These are phyloP conservation scores for Orchestia grillus DNA, from an alignment of 1,140 invertebrate genomes.

Conservation along the genomic window DNA sequence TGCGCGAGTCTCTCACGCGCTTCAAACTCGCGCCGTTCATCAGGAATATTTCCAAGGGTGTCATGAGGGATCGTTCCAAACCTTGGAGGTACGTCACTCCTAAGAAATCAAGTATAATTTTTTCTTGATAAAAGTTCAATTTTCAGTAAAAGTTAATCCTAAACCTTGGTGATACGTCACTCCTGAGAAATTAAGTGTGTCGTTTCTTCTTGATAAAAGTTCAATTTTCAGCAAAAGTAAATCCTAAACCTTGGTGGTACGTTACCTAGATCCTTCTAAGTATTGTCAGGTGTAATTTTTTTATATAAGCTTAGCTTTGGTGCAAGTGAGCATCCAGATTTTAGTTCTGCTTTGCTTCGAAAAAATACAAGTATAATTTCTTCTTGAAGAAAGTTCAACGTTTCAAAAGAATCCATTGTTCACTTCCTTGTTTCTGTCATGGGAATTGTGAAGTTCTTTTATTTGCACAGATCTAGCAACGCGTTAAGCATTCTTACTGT, in stretches of 20 bases:
- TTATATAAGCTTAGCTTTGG: too few relatives aligned
- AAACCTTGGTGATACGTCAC: not conserved
- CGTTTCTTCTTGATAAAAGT: not conserved
- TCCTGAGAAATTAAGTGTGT: not conserved
- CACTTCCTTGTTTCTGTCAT: too few relatives aligned
- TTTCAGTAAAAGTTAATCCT: not conserved
- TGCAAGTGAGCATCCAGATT: too few relatives aligned
- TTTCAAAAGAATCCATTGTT: not conserved
- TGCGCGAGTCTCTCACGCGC: not conserved
- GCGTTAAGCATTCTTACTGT: not conserved
- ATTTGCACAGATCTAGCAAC: too few relatives aligned
- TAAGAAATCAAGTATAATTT: not conserved
- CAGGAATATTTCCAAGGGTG: constrained; percentile 2
- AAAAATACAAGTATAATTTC: not conserved
- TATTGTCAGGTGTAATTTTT: too few relatives aligned
- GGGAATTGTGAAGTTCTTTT: too few relatives aligned
- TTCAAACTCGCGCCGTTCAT: not conserved
- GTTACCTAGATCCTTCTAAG: not conserved
- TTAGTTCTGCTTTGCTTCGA: too few relatives aligned
- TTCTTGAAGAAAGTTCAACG: not conserved
- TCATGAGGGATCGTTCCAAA: not conserved
- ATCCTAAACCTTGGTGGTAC: not conserved
- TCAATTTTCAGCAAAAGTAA: not conserved
- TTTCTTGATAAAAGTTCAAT: not conserved
- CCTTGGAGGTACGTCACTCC: not conserved